Conservation (phyloP, 1,140 invertebrate species). For the Drosophila punjabiensis region DNA sequence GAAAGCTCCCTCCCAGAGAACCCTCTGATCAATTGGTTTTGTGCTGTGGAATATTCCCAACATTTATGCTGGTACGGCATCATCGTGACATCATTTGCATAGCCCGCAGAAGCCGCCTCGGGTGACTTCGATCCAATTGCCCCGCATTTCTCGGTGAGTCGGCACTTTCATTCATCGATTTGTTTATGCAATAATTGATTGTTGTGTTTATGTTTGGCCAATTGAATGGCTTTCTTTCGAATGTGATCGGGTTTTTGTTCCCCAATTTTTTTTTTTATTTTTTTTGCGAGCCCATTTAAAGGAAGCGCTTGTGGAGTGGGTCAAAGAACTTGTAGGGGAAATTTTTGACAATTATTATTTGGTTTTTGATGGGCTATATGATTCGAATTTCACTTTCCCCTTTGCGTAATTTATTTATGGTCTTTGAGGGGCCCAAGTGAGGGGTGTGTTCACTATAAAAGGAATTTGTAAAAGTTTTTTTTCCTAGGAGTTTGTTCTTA, state of each 20-base stretch:
- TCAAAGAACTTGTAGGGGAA: conserved; percentile 22
- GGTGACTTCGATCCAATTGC: conserved; percentile 27
- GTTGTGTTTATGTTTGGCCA: conserved; percentile 48
- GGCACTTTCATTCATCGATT: conserved; percentile 54
- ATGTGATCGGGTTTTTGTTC: background rate
- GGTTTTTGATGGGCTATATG: background rate
- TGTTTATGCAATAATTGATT: conserved; percentile 55
- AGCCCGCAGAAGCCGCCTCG: conserved; percentile 10
- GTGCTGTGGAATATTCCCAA: conserved; percentile 72
- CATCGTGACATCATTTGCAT: conserved; percentile 74
- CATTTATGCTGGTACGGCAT: conserved; percentile 63
- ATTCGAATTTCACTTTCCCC: background rate
- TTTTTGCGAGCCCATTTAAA: background rate
- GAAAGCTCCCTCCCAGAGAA: conserved; percentile 29
- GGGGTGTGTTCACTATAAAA: too few species aligned
- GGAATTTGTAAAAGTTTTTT: background rate
- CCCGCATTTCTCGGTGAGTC: conserved; percentile 29
- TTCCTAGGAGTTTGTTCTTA: background rate
- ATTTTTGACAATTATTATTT: background rate
- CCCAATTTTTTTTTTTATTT: background rate
- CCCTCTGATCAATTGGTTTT: conserved; percentile 68
- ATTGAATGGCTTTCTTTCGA: conserved; percentile 40
- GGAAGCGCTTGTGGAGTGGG: conserved; percentile 7
- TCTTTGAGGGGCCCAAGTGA: too few species aligned
- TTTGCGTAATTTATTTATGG: background rate